These are phyloP conservation scores for Drosophila burlai DNA, from an alignment of 1,140 invertebrate genomes.

Conservation along the genomic window DNA sequence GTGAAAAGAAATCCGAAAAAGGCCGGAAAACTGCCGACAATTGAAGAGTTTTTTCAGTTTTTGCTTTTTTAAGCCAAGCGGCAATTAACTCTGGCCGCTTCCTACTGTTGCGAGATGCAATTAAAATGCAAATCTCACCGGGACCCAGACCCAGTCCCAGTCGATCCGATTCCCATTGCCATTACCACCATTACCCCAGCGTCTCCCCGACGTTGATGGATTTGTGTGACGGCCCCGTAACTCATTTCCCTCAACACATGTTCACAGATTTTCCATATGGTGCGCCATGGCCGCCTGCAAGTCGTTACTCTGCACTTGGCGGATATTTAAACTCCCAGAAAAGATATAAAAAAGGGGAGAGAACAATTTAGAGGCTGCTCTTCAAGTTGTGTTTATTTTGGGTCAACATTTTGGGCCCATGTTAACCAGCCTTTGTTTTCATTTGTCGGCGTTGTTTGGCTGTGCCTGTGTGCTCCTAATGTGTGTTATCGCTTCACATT, in stretches of 20 bases:
- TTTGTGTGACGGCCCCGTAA: constrained; percentile 44
- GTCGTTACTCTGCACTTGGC: constrained; percentile 59
- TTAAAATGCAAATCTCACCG: constrained; percentile 44
- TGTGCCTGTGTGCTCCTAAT: constrained; percentile 13
- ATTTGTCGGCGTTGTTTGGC: constrained; percentile 7
- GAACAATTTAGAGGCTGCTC: constrained; percentile 18
- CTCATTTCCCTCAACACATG: constrained; percentile 57
- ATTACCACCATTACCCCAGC: constrained; percentile 12
- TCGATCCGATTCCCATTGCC: constrained; percentile 33
- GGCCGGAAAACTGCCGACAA: constrained; percentile 49
- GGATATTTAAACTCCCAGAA: constrained; percentile 5
- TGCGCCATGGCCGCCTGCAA: constrained; percentile 9
- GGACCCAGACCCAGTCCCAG: constrained; percentile 17
- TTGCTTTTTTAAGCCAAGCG: constrained; percentile 23
- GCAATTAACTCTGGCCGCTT: constrained; percentile 34
- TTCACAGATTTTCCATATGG: constrained; percentile 73
- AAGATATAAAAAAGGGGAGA: constrained; percentile 2
- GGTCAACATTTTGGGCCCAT: constrained; percentile 29
- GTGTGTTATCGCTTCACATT: constrained; percentile 57
- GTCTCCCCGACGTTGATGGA: constrained; percentile 50
- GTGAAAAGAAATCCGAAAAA: constrained; percentile 55
- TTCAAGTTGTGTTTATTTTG: constrained; percentile 21
- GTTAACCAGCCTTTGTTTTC: constrained; percentile 45
- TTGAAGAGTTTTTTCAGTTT: constrained; percentile 27
- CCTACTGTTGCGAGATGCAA: constrained; percentile 41